Conservation (phyloP, 2,113 vertebrate species). For the Pleuronectes platessa region DNA sequence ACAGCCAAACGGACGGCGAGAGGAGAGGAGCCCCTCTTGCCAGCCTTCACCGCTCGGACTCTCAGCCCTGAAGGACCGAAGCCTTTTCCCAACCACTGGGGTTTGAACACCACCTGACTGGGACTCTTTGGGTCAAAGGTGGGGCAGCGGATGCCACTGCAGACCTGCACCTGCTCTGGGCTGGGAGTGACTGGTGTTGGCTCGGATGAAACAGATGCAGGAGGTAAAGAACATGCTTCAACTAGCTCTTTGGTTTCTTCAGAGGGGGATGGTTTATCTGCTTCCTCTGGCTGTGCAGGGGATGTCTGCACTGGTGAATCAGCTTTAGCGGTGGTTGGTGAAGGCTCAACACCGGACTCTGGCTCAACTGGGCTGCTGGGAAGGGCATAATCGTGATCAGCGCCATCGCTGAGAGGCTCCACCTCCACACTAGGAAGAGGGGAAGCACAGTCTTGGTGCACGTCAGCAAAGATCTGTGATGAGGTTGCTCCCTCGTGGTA, state of each 20-base stretch:
- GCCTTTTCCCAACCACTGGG: conserved; percentile 84
- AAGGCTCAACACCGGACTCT: conserved; percentile 7
- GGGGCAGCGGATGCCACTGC: conserved; percentile 65
- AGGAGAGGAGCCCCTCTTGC: conserved; percentile 73
- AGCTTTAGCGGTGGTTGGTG: not conserved
- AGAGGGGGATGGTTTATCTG: not conserved
- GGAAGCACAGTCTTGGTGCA: conserved; percentile 52
- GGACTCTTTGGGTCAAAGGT: conserved; percentile 79
- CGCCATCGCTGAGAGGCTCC: not conserved
- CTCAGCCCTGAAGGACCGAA: conserved; percentile 75
- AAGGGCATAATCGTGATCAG: conserved; percentile 58
- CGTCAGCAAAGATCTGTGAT: conserved; percentile 60
- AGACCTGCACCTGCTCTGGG: not conserved
- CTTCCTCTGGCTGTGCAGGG: not conserved
- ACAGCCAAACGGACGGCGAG: conserved; percentile 62
- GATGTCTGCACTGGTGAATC: not conserved
- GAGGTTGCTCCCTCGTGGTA: conserved; percentile 75
- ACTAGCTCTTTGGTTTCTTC: conserved; percentile 15
- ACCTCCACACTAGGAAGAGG: not conserved
- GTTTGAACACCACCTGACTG: conserved; percentile 83
- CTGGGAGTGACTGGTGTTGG: not conserved
- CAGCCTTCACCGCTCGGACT: conserved; percentile 59
- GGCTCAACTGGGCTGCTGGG: conserved; percentile 42
- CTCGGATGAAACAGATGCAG: not conserved
- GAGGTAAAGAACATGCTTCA: not conserved